Conservation (phyloP, 2,113 vertebrate genomes). For the Zosterops lateralis region DNA sequence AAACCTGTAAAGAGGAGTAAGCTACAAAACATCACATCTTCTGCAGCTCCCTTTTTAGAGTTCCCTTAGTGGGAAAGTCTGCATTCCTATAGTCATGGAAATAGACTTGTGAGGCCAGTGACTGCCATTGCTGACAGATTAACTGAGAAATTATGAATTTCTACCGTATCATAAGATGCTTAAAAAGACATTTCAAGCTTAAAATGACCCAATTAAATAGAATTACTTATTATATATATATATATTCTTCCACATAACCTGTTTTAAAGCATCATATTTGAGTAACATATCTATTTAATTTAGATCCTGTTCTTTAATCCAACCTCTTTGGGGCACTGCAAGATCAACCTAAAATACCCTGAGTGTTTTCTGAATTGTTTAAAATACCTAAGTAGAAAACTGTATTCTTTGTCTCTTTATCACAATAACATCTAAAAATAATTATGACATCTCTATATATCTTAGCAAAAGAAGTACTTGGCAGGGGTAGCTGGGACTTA, state of each 20-base stretch:
- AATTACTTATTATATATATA: neutral
- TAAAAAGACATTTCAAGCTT: neutral
- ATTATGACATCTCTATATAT: slow-evolving; percentile 12
- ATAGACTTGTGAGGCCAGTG: neutral
- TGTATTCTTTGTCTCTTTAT: slow-evolving; percentile 26
- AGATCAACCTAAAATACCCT: neutral
- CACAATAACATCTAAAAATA: slow-evolving; percentile 38
- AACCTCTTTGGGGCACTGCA: neutral
- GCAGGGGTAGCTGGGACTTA: neutral
- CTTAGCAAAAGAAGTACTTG: neutral
- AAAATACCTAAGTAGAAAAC: neutral
- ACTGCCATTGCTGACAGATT: neutral
- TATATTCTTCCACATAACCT: neutral
- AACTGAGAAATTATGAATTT: neutral
- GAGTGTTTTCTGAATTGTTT: neutral
- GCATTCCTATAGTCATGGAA: neutral
- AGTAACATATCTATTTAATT: neutral
- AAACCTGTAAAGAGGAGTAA: neutral
- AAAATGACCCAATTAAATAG: neutral
- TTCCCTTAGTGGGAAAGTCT: neutral
- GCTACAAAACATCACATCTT: neutral
- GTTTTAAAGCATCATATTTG: neutral
- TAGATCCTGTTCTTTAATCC: neutral
- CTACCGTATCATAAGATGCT: neutral
- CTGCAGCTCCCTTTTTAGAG: neutral